These are phyloP conservation scores for Bovichtus variegatus DNA, from an alignment of 2,797 vertebrate species.

Conservation along the genomic window DNA sequence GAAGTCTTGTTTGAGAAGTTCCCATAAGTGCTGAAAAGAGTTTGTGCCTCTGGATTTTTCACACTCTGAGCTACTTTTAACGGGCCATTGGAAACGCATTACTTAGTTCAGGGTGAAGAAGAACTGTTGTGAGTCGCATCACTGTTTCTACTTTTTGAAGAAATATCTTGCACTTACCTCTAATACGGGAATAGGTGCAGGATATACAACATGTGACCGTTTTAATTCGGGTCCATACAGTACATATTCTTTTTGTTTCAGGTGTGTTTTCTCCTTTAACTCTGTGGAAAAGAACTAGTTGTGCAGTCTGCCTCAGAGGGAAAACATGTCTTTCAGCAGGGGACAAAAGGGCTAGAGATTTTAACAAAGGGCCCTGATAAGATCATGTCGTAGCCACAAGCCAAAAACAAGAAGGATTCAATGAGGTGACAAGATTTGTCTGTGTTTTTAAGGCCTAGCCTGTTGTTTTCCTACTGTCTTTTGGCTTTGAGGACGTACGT, in stretches of 20 bases:
- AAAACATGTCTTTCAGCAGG: slow-evolving; percentile 29
- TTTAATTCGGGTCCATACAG: background rate
- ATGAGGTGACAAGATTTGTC: slow-evolving; percentile 39
- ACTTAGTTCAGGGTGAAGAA: background rate
- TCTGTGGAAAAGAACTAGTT: background rate
- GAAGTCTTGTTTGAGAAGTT: background rate
- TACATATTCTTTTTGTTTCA: background rate
- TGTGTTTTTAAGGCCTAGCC: background rate
- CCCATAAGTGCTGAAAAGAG: background rate
- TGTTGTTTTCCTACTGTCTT: slow-evolving; percentile 28
- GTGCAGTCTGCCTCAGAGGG: background rate
- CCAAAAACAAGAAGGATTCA: slow-evolving; percentile 46
- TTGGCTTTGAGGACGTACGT: slow-evolving; percentile 12
- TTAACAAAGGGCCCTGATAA: slow-evolving; percentile 58
- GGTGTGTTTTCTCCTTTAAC: background rate
- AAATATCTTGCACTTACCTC: background rate
- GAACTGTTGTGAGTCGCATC: background rate
- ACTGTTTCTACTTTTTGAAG: background rate
- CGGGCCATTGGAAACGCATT: background rate
- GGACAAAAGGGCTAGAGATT: slow-evolving; percentile 37
- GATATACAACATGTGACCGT: background rate
- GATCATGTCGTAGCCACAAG: slow-evolving; percentile 63
- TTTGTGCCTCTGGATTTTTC: background rate
- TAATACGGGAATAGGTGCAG: background rate
- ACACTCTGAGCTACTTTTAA: background rate